These are phyloP conservation scores for Trissolcus japonicus DNA, from an alignment of 2,888 invertebrate genomes.

Conservation along the genomic window DNA sequence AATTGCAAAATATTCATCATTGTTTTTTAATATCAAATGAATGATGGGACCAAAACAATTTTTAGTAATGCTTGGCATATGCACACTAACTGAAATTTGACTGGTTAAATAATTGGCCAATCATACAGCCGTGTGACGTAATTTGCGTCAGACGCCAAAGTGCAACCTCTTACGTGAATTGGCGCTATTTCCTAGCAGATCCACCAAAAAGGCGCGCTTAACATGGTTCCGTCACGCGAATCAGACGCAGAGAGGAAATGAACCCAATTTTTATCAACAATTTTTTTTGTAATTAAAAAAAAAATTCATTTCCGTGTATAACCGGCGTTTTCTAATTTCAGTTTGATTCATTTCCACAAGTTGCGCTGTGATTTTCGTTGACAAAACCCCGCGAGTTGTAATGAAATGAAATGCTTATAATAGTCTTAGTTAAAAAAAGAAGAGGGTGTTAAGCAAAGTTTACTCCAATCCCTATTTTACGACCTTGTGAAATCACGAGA, in stretches of 20 bases:
- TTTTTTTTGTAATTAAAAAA: background rate
- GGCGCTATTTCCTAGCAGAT: slow-evolving; percentile 1
- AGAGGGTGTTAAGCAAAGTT: too few species aligned
- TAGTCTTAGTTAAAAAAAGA: too few species aligned
- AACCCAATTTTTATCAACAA: background rate
- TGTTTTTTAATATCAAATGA: too few species aligned
- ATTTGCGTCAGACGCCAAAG: slow-evolving; percentile 4
- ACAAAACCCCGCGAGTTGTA: too few species aligned
- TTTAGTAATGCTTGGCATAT: too few species aligned
- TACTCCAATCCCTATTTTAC: too few species aligned
- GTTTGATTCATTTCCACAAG: background rate
- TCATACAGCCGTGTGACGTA: slow-evolving; percentile 6
- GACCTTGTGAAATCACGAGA: too few species aligned
- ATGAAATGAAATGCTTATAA: too few species aligned
- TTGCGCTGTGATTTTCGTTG: too few species aligned
- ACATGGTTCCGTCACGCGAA: slow-evolving; percentile 4
- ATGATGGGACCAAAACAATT: too few species aligned
- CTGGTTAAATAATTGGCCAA: slow-evolving; percentile 7
- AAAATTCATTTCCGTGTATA: background rate
- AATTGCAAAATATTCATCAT: too few species aligned
- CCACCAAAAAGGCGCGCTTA: slow-evolving; percentile 5
- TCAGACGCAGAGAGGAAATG: background rate
- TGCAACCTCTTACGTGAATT: slow-evolving; percentile 3
- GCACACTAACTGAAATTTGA: background rate
- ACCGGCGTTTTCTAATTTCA: background rate